Conservation (phyloP, 2,888 invertebrate genomes). For the Drosophila anomelani region DNA sequence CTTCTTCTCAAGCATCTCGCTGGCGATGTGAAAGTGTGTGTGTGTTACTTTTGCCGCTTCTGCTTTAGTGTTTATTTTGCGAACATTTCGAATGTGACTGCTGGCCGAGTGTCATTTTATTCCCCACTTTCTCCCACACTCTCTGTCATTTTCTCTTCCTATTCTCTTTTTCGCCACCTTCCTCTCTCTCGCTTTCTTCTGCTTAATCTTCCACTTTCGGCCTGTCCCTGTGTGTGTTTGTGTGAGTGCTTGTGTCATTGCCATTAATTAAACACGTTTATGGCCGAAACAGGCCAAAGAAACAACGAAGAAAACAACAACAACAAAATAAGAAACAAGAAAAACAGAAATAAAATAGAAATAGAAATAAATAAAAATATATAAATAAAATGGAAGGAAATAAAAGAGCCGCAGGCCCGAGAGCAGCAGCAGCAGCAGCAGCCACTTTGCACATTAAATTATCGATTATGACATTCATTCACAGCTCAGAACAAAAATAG, state of each 20-base stretch:
- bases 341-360: neutral
- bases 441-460: constrained; percentile 74
- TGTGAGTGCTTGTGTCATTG: constrained; percentile 63
- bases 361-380: neutral
- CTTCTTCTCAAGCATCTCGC: constrained; percentile 32
- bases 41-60: constrained; percentile 61
- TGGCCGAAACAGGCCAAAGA: constrained; percentile 38
- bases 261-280: constrained; percentile 79
- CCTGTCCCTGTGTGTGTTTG: constrained; percentile 17
- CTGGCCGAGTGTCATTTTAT: constrained; percentile 67
- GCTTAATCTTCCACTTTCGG: constrained; percentile 37
- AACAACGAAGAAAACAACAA: constrained; percentile 5
- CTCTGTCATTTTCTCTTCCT: neutral
- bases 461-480: constrained; percentile 80
- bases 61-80: constrained; percentile 73
- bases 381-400: neutral
- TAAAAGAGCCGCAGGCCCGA: constrained; percentile 31
- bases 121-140: constrained; percentile 12
- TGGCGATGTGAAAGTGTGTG: constrained; percentile 6
- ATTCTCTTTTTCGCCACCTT: neutral
- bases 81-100: constrained; percentile 71
- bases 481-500: constrained; percentile 72
- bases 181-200: constrained; percentile 14
- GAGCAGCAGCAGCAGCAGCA: constrained; percentile 18
- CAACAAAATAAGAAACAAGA: neutral